phyloP scores from a whole-genome alignment of 1,140 invertebrate genomes.

The Tetranychus urticae region DNA sequence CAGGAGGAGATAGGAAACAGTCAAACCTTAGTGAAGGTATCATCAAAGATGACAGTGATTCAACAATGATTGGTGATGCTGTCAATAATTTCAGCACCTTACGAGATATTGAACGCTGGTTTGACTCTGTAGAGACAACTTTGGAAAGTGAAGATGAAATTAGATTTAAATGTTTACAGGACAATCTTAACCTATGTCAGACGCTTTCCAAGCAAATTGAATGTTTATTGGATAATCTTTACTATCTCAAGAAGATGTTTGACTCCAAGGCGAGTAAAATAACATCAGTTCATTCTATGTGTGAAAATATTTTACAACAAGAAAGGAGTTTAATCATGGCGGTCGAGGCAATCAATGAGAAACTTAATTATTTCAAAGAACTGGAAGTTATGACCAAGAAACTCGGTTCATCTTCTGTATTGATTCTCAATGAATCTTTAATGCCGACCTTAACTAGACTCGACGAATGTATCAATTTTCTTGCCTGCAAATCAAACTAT shows the following conservation, averaged over 20 bases:
- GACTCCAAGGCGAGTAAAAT: constrained; percentile 66
- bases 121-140: no score
- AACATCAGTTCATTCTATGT: constrained; percentile 61
- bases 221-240: constrained; percentile 33
- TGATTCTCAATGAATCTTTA: constrained; percentile 40
- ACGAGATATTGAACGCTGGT: no score
- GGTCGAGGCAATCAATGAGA: constrained; percentile 49
- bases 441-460: constrained; percentile 53
- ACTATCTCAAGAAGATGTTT: constrained; percentile 46
- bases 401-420: background rate
- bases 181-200: no score
- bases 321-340: constrained; percentile 54
- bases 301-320: constrained; percentile 62
- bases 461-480: constrained; percentile 62
- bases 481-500: constrained; percentile 47
- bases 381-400: constrained; percentile 46
- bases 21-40: no score
- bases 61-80: no score
- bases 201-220: no score
- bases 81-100: no score
- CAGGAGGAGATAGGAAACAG: no score
- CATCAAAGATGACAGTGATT: no score
- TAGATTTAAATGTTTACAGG: no score
- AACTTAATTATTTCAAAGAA: constrained; percentile 61
- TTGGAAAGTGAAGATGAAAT: no score